Evolutionary conservation across 2,888 invertebrate genomes (phyloP).

Genomic region (Pseudococcus viburni): DNA sequence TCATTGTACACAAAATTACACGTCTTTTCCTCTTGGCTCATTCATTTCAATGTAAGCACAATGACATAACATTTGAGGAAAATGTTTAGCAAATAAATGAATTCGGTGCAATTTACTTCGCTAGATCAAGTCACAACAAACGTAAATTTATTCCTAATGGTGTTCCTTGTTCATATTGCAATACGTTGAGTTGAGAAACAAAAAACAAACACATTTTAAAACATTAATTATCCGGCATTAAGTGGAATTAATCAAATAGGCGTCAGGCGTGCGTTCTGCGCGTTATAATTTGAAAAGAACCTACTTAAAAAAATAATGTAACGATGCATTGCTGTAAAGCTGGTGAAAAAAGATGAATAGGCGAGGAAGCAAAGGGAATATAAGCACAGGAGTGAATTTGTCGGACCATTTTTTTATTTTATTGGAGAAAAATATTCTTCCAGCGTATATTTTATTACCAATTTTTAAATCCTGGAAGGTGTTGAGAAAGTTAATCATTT

Average conservation of each 20-base stretch:
- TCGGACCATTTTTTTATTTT: too few relatives aligned
- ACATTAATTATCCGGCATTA: constrained; percentile 13
- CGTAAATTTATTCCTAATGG: constrained; percentile 14
- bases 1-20: background rate
- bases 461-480: background rate
- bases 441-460: background rate
- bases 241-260: constrained; percentile 29
- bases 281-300: background rate
- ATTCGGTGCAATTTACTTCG: background rate
- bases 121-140: background rate
- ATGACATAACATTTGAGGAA: background rate
- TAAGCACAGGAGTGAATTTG: background rate
- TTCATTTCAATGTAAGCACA: background rate
- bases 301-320: background rate
- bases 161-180: background rate
- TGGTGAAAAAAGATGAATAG: background rate
- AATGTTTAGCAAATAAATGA: background rate
- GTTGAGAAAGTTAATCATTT: background rate
- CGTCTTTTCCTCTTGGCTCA: background rate
- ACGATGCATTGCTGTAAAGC: background rate
- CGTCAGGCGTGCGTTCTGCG: background rate
- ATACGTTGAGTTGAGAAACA: background rate
- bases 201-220: constrained; percentile 13
- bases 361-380: background rate
- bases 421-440: background rate